Evolutionary conservation across 2,797 vertebrate genomes (phyloP).

Genomic region (Schizopygopsis pylzovi): DNA sequence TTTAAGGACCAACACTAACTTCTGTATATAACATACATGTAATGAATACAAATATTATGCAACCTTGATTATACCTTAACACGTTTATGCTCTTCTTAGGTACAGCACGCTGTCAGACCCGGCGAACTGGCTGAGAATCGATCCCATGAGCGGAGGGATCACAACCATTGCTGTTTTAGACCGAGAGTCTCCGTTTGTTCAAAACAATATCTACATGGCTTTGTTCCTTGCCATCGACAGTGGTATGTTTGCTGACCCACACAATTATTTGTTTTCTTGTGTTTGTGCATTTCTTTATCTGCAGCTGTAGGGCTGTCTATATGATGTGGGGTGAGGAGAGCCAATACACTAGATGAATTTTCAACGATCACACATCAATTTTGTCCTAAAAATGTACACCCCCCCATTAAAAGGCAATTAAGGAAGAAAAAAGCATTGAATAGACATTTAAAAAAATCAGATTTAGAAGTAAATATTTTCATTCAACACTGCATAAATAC

Average conservation of each 20-base stretch:
- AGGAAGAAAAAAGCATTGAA: too few species aligned
- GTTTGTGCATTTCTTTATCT: too few species aligned
- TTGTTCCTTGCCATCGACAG: constrained; percentile 93
- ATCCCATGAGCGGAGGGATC: constrained; percentile 87
- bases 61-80: too few species aligned
- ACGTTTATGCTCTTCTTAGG: constrained; percentile 72
- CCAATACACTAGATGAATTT: too few species aligned
- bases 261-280: not conserved
- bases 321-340: too few species aligned
- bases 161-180: constrained; percentile 91
- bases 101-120: constrained; percentile 94
- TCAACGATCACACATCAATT: too few species aligned
- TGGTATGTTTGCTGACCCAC: constrained; percentile 77
- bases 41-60: not conserved
- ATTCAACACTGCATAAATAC: too few species aligned
- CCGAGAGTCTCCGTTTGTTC: constrained; percentile 92
- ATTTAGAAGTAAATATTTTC: too few species aligned
- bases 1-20: not conserved
- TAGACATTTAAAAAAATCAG: too few species aligned
- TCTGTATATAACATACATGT: not conserved
- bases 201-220: constrained; percentile 95
- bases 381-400: too few species aligned
- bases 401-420: too few species aligned
- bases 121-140: constrained; percentile 94
- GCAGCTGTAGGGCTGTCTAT: too few species aligned